Evolutionary conservation across 2,797 vertebrate species (phyloP).

Genomic region (Gephyroberyx darwinii): DNA sequence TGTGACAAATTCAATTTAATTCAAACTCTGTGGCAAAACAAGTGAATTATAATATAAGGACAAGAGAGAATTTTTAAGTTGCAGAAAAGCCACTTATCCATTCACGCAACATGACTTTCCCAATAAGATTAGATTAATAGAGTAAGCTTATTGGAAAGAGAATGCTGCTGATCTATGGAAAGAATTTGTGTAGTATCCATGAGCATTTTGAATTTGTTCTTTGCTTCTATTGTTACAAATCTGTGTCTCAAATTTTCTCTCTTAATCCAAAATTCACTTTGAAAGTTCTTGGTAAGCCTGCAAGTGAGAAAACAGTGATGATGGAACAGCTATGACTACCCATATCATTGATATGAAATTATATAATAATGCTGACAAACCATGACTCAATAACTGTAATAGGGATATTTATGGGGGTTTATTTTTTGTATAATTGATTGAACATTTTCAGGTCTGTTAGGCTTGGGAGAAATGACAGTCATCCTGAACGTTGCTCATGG

Average conservation of each 20-base stretch:
- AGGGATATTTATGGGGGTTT: slow-evolving; percentile 59
- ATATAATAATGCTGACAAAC: slow-evolving; percentile 48
- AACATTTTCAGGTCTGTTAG: slow-evolving; percentile 74
- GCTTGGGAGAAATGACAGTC: slow-evolving; percentile 66
- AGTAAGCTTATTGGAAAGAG: not conserved
- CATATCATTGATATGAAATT: slow-evolving; percentile 39
- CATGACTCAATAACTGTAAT: slow-evolving; percentile 59
- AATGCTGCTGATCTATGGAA: not conserved
- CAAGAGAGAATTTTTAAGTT: slow-evolving; percentile 3
- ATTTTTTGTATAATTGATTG: slow-evolving; percentile 73
- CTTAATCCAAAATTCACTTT: not conserved
- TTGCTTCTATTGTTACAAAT: not conserved
- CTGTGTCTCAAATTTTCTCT: not conserved
- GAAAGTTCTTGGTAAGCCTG: slow-evolving; percentile 8
- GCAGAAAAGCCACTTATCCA: not conserved
- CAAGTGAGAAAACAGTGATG: slow-evolving; percentile 9
- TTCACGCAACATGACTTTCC: slow-evolving; percentile 6
- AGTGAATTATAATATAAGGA: slow-evolving; percentile 33
- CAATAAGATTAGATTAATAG: not conserved
- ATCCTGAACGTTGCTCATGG: slow-evolving; percentile 68
- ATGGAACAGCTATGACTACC: not conserved
- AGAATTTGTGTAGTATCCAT: not conserved
- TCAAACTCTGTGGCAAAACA: slow-evolving; percentile 39
- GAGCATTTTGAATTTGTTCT: not conserved
- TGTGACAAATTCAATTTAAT: slow-evolving; percentile 39